These are phyloP conservation scores for Larimichthys crocea DNA, from an alignment of 2,113 vertebrate genomes.

Conservation along the genomic window DNA sequence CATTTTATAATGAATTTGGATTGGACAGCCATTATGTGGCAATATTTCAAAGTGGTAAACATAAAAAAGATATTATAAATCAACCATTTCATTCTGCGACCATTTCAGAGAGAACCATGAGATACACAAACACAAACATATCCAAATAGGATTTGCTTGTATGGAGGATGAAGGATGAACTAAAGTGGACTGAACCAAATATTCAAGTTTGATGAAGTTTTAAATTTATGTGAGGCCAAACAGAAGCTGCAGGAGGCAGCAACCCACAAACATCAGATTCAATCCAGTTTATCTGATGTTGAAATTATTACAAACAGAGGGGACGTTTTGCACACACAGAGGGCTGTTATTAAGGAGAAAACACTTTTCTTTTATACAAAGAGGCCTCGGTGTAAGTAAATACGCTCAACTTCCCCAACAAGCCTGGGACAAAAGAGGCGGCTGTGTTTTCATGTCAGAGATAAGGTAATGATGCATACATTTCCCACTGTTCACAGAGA, in stretches of 20 bases:
- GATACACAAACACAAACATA: background rate
- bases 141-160: background rate
- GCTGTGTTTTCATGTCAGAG: conserved; percentile 35
- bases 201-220: background rate
- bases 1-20: background rate
- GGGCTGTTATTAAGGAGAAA: conserved; percentile 6
- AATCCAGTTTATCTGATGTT: conserved; percentile 26
- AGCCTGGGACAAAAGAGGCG: conserved; percentile 1
- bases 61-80: background rate
- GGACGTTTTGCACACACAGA: conserved; percentile 12
- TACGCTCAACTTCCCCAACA: conserved; percentile 1
- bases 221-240: background rate
- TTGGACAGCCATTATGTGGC: background rate
- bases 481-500: conserved; percentile 22
- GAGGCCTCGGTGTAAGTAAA: background rate
- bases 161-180: background rate
- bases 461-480: conserved; percentile 37
- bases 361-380: conserved; percentile 6
- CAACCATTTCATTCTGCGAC: background rate
- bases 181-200: background rate
- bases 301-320: conserved; percentile 20
- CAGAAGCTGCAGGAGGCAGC: background rate
- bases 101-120: background rate
- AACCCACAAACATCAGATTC: background rate
- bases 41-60: background rate